Percentiles rank a stretch among this genome's conserved stretches.
phyloP scores from a whole-genome alignment of 2,797 vertebrate genomes.

The Cryptoprocta ferox region DNA sequence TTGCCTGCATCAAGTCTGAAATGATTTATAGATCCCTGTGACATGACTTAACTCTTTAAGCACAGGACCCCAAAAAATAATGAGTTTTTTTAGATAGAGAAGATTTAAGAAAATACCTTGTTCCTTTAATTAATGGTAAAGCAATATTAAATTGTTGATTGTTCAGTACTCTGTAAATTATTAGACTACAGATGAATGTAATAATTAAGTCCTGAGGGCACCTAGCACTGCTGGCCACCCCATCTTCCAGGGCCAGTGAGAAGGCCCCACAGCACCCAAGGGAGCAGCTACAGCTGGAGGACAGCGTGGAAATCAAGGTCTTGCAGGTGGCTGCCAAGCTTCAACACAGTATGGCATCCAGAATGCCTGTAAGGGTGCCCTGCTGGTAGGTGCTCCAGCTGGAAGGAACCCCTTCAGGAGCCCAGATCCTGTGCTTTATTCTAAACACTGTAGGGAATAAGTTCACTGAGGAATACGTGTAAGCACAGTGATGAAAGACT shows the following conservation, averaged over 20 bases:
- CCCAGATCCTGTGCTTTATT: background rate
- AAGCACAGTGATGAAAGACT: background rate
- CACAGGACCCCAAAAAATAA: background rate
- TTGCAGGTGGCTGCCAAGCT: background rate
- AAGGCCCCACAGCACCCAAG: background rate
- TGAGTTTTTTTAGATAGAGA: background rate
- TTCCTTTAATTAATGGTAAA: background rate
- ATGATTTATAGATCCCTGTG: background rate
- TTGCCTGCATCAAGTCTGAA: background rate
- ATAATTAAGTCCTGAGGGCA: background rate
- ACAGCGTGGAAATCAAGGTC: background rate
- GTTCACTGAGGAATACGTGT: background rate
- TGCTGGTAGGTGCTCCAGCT: background rate
- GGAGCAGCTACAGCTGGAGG: background rate
- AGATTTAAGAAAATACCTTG: background rate
- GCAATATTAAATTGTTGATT: background rate
- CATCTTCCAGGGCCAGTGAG: background rate
- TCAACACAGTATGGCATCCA: background rate
- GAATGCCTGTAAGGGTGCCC: background rate
- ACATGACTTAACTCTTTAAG: background rate
- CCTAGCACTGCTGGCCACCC: background rate
- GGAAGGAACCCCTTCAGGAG: background rate
- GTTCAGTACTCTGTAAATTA: background rate
- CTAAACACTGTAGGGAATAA: background rate
- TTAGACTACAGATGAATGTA: background rate